phyloP scores from a whole-genome alignment of 2,113 vertebrate species.

The Callocephalon fimbriatum region DNA sequence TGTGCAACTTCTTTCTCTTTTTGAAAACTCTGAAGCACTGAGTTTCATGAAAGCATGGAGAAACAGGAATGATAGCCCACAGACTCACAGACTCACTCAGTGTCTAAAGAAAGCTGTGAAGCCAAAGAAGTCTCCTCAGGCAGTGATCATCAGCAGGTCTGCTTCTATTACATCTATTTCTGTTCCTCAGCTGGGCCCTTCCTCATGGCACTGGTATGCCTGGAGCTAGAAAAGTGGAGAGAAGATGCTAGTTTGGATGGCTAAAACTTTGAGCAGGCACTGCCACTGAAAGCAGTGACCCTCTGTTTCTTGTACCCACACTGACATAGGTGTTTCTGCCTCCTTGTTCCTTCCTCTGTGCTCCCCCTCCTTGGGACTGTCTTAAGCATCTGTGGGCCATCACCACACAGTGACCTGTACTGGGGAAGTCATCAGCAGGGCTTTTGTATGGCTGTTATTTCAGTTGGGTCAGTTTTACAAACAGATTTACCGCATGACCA shows the following conservation, averaged over 20 bases:
- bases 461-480: slow-evolving; percentile 21
- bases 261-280: neutral
- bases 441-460: neutral
- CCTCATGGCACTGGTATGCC: neutral
- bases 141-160: neutral
- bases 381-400: neutral
- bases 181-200: neutral
- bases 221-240: neutral
- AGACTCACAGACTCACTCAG: neutral
- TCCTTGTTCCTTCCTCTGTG: neutral
- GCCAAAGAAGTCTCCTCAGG: neutral
- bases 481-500: neutral
- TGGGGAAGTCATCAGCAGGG: neutral
- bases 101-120: neutral
- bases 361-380: neutral
- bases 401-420: neutral
- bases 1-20: neutral
- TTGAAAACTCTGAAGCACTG: neutral
- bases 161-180: neutral
- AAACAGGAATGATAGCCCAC: neutral
- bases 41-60: neutral
- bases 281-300: neutral
- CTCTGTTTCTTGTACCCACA: neutral
- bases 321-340: neutral
- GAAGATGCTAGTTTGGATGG: neutral